Evolutionary conservation across 2,797 vertebrate species (phyloP).

Genomic region (Glossophaga mutica): DNA sequence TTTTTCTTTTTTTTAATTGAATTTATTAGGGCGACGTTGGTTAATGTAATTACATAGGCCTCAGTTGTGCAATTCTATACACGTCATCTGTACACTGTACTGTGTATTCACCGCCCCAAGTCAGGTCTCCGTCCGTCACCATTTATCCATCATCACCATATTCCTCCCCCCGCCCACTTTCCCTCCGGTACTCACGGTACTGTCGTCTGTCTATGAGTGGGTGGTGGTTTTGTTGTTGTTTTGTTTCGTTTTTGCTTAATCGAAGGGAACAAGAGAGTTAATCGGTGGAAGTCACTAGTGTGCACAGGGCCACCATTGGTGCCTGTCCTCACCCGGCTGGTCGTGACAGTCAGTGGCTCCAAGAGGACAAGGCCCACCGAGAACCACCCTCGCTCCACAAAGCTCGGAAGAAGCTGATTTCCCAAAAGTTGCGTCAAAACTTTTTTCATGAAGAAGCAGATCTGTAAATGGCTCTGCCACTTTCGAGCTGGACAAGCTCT

Average conservation of each 20-base stretch:
- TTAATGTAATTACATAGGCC: not conserved
- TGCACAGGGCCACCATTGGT: fast-evolving
- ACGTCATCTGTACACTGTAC: not conserved
- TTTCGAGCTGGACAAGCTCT: not conserved
- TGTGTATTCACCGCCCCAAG: no score
- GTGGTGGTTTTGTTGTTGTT: not conserved
- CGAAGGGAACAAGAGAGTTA: not conserved
- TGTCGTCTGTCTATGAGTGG: not conserved
- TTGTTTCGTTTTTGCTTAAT: not conserved
- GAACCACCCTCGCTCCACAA: not conserved
- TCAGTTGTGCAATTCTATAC: not conserved
- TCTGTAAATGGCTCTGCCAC: not conserved
- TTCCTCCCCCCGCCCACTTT: not conserved
- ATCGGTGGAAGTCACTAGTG: not conserved
- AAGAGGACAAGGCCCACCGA: not conserved
- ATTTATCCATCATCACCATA: no score
- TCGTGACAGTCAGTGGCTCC: not conserved
- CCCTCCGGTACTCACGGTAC: not conserved
- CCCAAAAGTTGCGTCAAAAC: not conserved
- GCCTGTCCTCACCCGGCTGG: not conserved
- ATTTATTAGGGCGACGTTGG: not conserved
- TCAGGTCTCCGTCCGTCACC: not conserved
- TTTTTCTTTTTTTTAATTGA: not conserved
- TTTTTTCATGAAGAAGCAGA: not conserved
- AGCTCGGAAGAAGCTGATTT: not conserved